Percentiles rank a stretch among this genome's conserved stretches.
These are phyloP conservation scores for Galerucella nymphaeae DNA, from an alignment of 2,888 invertebrate genomes.

Conservation along the genomic window DNA sequence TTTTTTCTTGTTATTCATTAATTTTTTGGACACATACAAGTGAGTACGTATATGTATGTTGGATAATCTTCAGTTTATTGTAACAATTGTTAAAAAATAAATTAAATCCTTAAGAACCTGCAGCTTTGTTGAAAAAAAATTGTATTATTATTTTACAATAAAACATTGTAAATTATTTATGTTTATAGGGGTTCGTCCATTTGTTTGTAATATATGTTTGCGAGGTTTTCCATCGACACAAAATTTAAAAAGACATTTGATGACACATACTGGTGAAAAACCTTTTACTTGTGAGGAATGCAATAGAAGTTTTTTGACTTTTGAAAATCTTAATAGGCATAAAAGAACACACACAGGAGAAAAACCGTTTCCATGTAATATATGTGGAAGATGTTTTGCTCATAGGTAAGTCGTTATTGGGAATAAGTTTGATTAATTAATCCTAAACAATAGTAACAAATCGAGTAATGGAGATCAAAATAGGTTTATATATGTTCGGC, in stretches of 20 bases:
- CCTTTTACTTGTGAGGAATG: constrained; percentile 57
- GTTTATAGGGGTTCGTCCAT: constrained; percentile 55
- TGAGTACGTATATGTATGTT: too few relatives aligned
- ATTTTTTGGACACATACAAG: too few relatives aligned
- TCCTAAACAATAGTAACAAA: neutral
- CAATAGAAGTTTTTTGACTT: constrained; percentile 54
- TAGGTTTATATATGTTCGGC: neutral
- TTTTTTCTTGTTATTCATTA: too few relatives aligned
- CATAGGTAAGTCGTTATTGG: constrained; percentile 50
- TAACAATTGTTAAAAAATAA: too few relatives aligned
- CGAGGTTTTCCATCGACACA: constrained; percentile 57
- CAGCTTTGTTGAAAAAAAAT: too few relatives aligned
- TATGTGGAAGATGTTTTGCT: constrained; percentile 58
- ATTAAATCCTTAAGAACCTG: too few relatives aligned
- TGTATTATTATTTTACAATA: neutral
- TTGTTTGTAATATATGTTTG: constrained; percentile 55
- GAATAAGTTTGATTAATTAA: neutral
- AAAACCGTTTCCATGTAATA: constrained; percentile 57
- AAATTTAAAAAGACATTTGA: constrained; percentile 58
- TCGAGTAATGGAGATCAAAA: neutral
- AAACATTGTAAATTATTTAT: constrained; percentile 12
- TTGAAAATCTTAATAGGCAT: constrained; percentile 59
- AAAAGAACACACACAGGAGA: constrained; percentile 60
- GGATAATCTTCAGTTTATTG: too few relatives aligned
- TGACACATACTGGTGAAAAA: constrained; percentile 60